phyloP scores from a whole-genome alignment of 1,140 invertebrate genomes.

The Harpegnathos saltator region DNA sequence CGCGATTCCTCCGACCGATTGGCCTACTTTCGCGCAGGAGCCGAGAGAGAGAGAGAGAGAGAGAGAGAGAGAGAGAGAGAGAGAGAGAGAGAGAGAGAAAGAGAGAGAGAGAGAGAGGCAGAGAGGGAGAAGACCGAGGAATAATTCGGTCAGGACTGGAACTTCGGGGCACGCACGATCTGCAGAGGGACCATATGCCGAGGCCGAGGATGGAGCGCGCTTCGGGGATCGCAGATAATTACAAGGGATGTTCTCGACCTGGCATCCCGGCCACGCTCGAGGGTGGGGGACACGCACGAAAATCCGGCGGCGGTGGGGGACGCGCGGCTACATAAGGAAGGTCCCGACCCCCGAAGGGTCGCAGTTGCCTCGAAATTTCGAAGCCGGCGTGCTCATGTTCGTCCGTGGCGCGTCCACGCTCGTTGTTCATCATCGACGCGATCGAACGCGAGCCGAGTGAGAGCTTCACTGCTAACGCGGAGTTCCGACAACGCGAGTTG shows the following conservation, averaged over 20 bases:
- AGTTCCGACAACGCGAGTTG: no score
- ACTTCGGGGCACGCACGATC: conserved; percentile 27
- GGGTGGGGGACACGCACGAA: conserved; percentile 65
- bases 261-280: conserved; percentile 18
- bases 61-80: no score
- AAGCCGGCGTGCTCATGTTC: conserved; percentile 47
- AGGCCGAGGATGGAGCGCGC: conserved; percentile 62
- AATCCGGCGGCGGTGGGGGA: conserved; percentile 76
- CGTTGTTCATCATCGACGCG: neutral
- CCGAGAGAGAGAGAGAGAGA: no score
- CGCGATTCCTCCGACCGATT: conserved; percentile 40
- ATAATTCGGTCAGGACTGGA: conserved; percentile 66
- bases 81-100: no score
- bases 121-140: neutral
- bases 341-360: conserved; percentile 78
- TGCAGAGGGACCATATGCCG: conserved; percentile 72
- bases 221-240: conserved; percentile 81
- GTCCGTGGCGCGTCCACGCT: conserved; percentile 1
- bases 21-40: conserved; percentile 46
- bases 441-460: no score
- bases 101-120: no score
- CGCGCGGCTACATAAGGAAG: conserved; percentile 81
- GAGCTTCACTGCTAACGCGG: no score
- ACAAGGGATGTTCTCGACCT: conserved; percentile 82
- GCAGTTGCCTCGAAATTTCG: conserved; percentile 82